A percentile compares a stretch with the other conserved stretches of the same genome.
Evolutionary conservation across 2,888 invertebrate genomes (phyloP).

Genomic region (Neria commutata): DNA sequence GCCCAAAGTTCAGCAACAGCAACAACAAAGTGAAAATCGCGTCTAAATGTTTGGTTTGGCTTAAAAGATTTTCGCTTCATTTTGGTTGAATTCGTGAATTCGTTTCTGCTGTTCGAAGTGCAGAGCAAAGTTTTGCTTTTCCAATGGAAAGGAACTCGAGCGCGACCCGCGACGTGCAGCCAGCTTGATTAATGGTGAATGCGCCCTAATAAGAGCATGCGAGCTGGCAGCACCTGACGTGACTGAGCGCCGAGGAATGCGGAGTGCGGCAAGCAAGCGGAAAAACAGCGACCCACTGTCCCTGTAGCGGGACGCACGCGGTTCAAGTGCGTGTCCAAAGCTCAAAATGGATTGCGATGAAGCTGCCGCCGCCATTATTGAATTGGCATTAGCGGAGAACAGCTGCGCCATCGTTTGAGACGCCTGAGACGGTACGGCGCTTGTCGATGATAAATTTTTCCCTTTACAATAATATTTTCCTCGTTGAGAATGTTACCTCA

Average conservation of each 20-base stretch:
- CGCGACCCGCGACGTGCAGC: neutral
- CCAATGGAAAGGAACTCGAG: neutral
- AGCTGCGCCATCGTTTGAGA: neutral
- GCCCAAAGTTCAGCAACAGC: neutral
- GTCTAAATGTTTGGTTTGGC: neutral
- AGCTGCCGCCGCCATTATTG: too few relatives aligned
- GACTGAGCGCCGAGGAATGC: too few relatives aligned
- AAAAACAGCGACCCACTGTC: too few relatives aligned
- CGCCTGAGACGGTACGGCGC: neutral
- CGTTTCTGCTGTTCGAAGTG: too few relatives aligned
- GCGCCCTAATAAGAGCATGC: neutral
- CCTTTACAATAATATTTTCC: neutral
- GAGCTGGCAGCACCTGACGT: neutral
- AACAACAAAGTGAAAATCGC: neutral
- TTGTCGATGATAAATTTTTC: neutral
- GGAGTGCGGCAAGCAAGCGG: too few relatives aligned
- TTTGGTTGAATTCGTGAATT: neutral
- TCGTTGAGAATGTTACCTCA: neutral
- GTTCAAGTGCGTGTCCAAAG: neutral
- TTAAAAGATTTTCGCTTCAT: neutral
- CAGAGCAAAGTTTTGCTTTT: neutral
- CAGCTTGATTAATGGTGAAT: conserved; percentile 3
- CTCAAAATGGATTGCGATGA: conserved; percentile 2
- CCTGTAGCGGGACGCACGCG: too few relatives aligned
- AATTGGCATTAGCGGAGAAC: neutral